These are phyloP conservation scores for Scaptomyza parva DNA, from an alignment of 2,888 invertebrate genomes.

Conservation along the genomic window DNA sequence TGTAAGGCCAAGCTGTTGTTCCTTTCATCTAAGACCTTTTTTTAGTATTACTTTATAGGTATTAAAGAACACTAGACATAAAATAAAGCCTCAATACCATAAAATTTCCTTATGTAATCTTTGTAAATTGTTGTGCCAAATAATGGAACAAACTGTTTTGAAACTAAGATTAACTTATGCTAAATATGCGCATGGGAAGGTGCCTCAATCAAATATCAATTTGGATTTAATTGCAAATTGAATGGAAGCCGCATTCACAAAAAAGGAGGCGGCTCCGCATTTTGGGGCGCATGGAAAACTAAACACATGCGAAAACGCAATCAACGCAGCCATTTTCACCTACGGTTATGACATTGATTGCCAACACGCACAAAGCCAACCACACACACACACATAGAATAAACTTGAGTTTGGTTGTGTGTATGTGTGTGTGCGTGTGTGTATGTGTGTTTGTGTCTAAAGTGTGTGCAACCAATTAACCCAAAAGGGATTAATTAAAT, in stretches of 20 bases:
- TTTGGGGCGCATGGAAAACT: constrained; percentile 35
- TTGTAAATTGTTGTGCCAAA: neutral
- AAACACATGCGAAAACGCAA: constrained; percentile 69
- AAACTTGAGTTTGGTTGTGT: constrained; percentile 1
- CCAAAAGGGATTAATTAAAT: constrained; percentile 77
- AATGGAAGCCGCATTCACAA: constrained; percentile 42
- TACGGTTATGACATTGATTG: constrained; percentile 77
- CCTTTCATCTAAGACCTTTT: too few relatives aligned
- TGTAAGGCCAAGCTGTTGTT: too few relatives aligned
- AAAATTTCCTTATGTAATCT: too few relatives aligned
- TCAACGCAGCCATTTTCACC: constrained; percentile 69
- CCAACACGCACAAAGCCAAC: constrained; percentile 61
- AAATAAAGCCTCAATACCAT: too few relatives aligned
- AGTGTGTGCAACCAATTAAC: constrained; percentile 64
- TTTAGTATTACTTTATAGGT: too few relatives aligned
- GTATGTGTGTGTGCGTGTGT: constrained; percentile 14
- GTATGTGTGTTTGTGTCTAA: constrained; percentile 11
- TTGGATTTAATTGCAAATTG: constrained; percentile 59
- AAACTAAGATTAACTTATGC: constrained; percentile 25
- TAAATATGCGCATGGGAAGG: constrained; percentile 12
- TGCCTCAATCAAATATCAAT: constrained; percentile 58
- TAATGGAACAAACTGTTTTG: neutral
- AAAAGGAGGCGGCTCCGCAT: constrained; percentile 53
- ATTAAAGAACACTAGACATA: too few relatives aligned
- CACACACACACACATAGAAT: constrained; percentile 6